Conservation (phyloP, 1,140 invertebrate genomes). For the Drosophila persimilis region DNA sequence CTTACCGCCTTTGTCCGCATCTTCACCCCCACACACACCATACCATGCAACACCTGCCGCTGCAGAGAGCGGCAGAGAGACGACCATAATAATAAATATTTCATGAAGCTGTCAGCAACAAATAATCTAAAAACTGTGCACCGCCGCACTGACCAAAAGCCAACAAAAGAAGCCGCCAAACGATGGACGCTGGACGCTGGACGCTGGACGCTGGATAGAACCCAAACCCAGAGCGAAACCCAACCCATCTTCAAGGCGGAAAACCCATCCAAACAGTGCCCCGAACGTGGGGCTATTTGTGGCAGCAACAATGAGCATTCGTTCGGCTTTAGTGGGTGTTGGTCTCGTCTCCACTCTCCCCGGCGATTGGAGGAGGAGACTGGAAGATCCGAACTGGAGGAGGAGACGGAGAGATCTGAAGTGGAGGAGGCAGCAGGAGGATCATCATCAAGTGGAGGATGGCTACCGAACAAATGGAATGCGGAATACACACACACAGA, state of each 20-base stretch:
- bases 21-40: constrained; percentile 39
- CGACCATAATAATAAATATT: constrained; percentile 80
- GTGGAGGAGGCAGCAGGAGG: constrained; percentile 9
- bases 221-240: constrained; percentile 38
- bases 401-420: not conserved
- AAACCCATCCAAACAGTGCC: too few relatives aligned
- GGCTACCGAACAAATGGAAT: constrained; percentile 59
- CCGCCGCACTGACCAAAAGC: constrained; percentile 63
- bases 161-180: constrained; percentile 71
- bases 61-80: constrained; percentile 26
- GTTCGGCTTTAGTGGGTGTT: constrained; percentile 1
- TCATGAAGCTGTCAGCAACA: constrained; percentile 81
- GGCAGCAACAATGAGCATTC: constrained; percentile 31
- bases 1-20: not conserved
- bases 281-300: too few relatives aligned
- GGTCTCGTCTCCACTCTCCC: too few relatives aligned
- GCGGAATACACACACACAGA: constrained; percentile 48
- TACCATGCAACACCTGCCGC: constrained; percentile 40
- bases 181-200: constrained; percentile 8
- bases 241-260: constrained; percentile 8
- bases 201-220: constrained; percentile 29
- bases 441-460: not conserved
- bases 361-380: too few relatives aligned
- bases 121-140: constrained; percentile 78
- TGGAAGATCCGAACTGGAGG: not conserved